phyloP scores from a whole-genome alignment of 1,140 invertebrate genomes.

The Ceratitis capitata region DNA sequence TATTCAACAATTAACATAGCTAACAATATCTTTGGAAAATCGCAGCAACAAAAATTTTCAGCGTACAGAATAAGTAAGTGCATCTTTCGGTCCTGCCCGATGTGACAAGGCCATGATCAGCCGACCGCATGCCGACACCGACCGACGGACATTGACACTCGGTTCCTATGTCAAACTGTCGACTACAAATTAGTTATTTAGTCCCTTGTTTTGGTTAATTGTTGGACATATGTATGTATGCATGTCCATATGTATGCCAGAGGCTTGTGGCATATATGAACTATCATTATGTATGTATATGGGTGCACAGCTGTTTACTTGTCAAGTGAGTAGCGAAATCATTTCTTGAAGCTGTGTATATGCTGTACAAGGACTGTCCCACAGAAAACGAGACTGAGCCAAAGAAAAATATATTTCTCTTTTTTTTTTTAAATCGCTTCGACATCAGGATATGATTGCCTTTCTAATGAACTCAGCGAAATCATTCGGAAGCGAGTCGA shows the following conservation, averaged over 20 bases:
- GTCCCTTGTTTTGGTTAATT: not conserved
- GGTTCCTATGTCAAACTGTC: not conserved
- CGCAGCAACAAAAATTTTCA: not conserved
- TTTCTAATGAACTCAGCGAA: no score
- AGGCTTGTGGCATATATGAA: not conserved
- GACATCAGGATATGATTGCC: no score
- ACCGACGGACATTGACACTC: not conserved
- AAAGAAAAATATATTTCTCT: no score
- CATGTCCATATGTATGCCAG: not conserved
- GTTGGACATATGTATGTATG: not conserved
- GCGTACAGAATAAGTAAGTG: not conserved
- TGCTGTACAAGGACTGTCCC: no score
- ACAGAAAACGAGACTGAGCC: no score
- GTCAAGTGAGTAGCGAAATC: no score
- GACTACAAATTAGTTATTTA: not conserved
- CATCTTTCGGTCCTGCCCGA: not conserved
- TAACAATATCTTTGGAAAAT: not conserved
- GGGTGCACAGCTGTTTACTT: no score
- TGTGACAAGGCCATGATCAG: slow-evolving; percentile 10
- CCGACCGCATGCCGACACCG: not conserved
- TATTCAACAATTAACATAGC: not conserved
- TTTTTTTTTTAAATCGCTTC: no score
- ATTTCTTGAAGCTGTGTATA: no score
- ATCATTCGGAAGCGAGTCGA: no score
- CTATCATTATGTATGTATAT: not conserved